Base-by-base conservation (phyloP, 2,888 invertebrate species). In the Temnothorax ravouxi region DNA sequence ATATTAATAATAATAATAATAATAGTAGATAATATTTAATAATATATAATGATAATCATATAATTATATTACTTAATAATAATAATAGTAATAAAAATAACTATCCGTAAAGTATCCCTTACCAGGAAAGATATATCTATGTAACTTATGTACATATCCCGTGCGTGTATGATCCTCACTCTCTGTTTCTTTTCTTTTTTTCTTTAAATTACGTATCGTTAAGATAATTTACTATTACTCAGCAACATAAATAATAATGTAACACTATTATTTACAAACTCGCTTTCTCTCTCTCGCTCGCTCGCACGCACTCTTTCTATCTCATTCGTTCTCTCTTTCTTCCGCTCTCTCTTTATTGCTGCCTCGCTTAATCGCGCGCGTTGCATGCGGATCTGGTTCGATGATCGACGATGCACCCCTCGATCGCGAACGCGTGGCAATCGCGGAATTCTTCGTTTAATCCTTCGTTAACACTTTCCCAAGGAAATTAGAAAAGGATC, bases 231-330 rank as follows among this genome's bases (percentile, higher is more conserved):
- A 91, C 92, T 93, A 92, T 90, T 91, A 91, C 89, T 91, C 90
- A 91, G 92, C 91, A 93, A 94, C 92, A 94, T 93, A 93, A 94
- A 93, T 94, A 93, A 93, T 92, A 93, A 93, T 91, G 91, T 91
- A 92, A 92, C 93, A 92, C 91, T 91, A 89, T 90, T 94, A 94
- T 94, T 92, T 94, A 93, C 94, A 94, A 89, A 87, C 84, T 80
- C 89, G 41, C 44, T 62, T 61, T 52, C 50, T 71, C 50, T 59
- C 25, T 44, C 47, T 9, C 56, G 52, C 25, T 61, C 62, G 29
- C 64, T 47, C 47, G 15, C 47, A 15, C 62, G 67, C 44, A 54
- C 29, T 21, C 47, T 75, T 59, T 64, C 25, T 67, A 29, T 3
- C 29, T 3, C 29, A 29, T 29, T 29, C 29, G 29, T 29, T 29